Evolutionary conservation across 2,797 vertebrate genomes (phyloP), one percentile per base, ranked within the genome.

Genomic region (Varecia variegata): DNA sequence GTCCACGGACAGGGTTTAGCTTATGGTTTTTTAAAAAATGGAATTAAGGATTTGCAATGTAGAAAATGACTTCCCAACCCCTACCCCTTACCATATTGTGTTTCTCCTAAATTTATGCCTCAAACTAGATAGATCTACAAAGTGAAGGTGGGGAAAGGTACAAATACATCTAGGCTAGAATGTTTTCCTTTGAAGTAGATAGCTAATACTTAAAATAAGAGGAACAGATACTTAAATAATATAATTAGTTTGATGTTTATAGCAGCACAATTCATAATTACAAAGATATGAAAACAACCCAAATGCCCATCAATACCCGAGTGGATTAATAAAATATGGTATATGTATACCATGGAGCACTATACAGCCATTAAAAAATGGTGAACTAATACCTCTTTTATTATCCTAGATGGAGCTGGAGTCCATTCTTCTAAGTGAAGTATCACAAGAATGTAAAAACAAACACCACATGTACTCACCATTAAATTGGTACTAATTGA

Each of bases 121-220:
- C 38, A 62, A 17, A 65, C 40, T 12, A 71, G 47, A 21, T 12
- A 40, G 68, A 67, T 14, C 27, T 40, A 27, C 23, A 40, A 50
- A 32, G 27, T 43, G 40, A 79, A 65, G 17, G 35, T 12, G 2
- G 38, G 7, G 23, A 76, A 60, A 60, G 45, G 35, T 56, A 10
- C 6, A 32, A 32, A 45, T 17, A 7, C 30, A 56, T 84, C 52
- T 56, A 60, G 62, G 14, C 47, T 79, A 25, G 50, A 56, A 14
- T 70, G 35, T 68, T 81, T 71, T 86, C 93, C 71, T 96, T 50
- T 96, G 92, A 90, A 83, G 58, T 80, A 90, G 40, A 71, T 45
- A 81, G 45, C 35, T 90, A 90, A 77, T 77, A 23, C 13, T 93
- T 81, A 93, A 43, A 79, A 62, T 68, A 60, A 81, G 40, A 80